phyloP scores from a whole-genome alignment of 2,888 invertebrate species.

The Sphecodes monilicornis region DNA sequence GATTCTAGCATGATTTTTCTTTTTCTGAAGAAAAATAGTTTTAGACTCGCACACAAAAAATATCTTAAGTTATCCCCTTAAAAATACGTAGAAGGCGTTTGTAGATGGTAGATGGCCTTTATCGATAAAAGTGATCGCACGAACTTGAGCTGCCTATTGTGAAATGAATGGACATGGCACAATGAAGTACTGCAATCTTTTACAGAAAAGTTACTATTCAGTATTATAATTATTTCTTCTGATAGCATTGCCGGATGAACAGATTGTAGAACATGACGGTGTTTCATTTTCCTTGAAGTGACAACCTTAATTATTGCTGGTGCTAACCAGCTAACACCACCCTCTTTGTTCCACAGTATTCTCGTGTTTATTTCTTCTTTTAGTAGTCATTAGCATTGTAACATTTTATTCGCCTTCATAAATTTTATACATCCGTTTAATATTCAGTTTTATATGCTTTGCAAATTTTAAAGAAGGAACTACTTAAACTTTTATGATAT shows the following conservation, averaged over 20 bases:
- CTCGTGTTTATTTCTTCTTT: background rate
- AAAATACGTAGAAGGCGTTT: background rate
- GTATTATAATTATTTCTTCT: background rate
- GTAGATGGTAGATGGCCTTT: background rate
- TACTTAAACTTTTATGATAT: background rate
- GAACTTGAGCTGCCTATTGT: background rate
- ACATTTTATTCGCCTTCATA: background rate
- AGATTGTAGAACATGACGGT: background rate
- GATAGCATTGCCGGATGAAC: background rate
- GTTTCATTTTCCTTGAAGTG: background rate
- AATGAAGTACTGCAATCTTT: background rate
- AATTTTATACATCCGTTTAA: background rate
- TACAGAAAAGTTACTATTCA: background rate
- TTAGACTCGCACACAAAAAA: background rate
- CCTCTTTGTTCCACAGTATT: background rate
- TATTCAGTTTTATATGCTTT: background rate
- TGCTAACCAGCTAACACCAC: background rate
- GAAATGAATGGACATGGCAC: background rate
- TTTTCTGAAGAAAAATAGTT: background rate
- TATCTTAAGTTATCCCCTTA: background rate
- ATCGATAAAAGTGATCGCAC: background rate
- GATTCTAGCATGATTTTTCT: too few relatives aligned
- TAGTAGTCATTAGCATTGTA: background rate
- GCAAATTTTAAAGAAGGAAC: background rate
- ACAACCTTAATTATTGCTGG: background rate